phyloP scores from a whole-genome alignment of 2,888 invertebrate genomes.

The Protonemura montana region DNA sequence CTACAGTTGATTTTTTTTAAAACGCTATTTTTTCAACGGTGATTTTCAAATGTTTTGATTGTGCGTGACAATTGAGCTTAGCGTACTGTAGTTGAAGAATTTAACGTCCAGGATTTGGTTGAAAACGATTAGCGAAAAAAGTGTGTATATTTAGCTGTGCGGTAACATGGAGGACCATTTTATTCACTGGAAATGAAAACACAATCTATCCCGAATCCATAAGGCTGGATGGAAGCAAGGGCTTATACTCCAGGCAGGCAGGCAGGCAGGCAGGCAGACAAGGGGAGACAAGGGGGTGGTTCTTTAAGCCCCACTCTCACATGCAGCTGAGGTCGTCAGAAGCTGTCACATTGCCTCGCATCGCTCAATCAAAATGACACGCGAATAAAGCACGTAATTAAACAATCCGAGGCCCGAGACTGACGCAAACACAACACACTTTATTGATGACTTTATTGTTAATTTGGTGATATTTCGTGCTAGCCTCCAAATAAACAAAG shows the following conservation, averaged over 20 bases:
- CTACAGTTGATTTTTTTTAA: too few relatives aligned
- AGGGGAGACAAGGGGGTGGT: too few relatives aligned
- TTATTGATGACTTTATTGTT: conserved; percentile 12
- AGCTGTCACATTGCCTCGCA: background rate
- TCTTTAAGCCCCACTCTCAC: background rate
- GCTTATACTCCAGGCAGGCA: background rate
- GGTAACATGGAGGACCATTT: background rate
- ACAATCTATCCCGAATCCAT: background rate
- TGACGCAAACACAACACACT: conserved; percentile 12
- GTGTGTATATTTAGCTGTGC: background rate
- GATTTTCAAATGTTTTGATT: too few relatives aligned
- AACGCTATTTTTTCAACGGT: too few relatives aligned
- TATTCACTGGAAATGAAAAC: background rate
- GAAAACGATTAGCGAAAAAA: too few relatives aligned
- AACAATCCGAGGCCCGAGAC: background rate
- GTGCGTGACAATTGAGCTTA: too few relatives aligned
- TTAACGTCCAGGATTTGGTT: too few relatives aligned
- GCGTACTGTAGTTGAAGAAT: too few relatives aligned
- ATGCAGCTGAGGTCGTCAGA: conserved; percentile 7
- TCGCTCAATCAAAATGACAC: conserved; percentile 12
- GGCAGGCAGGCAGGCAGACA: too few relatives aligned
- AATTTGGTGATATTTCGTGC: conserved; percentile 12
- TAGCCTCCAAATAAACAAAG: background rate
- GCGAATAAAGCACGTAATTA: conserved; percentile 12
- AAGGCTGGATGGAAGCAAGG: background rate